phyloP scores from a whole-genome alignment of 2,888 invertebrate genomes.

The Orthosia cruda region DNA sequence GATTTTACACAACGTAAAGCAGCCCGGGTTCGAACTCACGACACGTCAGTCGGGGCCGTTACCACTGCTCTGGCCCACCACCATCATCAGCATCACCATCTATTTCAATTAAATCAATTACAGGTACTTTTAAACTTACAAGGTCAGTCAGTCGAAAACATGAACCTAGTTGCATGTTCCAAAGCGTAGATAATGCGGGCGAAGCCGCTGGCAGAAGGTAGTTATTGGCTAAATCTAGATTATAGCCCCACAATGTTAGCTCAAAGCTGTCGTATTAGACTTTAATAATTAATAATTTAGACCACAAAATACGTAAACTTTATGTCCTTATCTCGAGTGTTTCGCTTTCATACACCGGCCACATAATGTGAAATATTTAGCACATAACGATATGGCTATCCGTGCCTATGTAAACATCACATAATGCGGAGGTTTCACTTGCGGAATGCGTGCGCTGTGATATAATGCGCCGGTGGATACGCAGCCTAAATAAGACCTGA shows the following conservation, averaged over 20 bases:
- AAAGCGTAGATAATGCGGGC: too few species aligned
- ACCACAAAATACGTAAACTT: slow-evolving; percentile 16
- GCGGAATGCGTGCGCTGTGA: slow-evolving; percentile 44
- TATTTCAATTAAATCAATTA: too few species aligned
- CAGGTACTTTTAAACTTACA: too few species aligned
- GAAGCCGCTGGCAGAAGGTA: too few species aligned
- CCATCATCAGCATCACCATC: too few species aligned
- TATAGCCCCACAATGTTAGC: slow-evolving; percentile 2
- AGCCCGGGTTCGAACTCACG: too few species aligned
- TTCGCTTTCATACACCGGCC: slow-evolving; percentile 41
- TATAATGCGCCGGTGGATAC: slow-evolving; percentile 37
- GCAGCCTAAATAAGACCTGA: slow-evolving; percentile 7
- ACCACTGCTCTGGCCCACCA: too few species aligned
- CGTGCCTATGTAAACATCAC: slow-evolving; percentile 44
- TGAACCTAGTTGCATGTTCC: too few species aligned
- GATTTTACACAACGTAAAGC: too few species aligned
- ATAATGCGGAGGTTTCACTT: slow-evolving; percentile 47
- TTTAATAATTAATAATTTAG: not conserved
- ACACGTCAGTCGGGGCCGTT: too few species aligned
- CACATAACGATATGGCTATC: slow-evolving; percentile 23
- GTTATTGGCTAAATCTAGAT: not conserved
- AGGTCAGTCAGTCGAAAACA: too few species aligned
- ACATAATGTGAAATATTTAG: slow-evolving; percentile 41
- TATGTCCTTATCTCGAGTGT: slow-evolving; percentile 7
- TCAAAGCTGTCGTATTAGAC: not conserved